phyloP scores from a whole-genome alignment of 1,140 invertebrate species.

The Leguminivora glycinivorella region DNA sequence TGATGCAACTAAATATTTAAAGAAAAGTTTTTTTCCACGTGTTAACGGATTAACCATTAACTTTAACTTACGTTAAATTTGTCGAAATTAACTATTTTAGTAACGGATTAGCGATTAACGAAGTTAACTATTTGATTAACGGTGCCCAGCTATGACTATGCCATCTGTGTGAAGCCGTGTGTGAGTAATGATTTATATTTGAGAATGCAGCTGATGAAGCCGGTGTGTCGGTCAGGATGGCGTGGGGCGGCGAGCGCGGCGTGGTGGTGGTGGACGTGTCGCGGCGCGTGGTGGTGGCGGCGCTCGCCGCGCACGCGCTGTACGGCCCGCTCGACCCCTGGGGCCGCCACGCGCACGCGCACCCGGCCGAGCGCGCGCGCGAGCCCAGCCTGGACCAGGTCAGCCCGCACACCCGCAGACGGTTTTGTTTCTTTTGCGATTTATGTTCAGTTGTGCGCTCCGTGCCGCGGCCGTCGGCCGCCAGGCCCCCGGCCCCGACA shows the following conservation, averaged over 20 bases:
- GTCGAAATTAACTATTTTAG: no score
- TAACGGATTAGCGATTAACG: no score
- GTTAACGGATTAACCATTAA: no score
- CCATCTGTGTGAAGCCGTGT: no score
- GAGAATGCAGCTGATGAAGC: no score
- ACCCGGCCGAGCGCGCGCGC: slow-evolving; percentile 80
- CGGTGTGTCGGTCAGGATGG: no score
- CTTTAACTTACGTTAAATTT: no score
- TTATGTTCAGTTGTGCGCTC: slow-evolving; percentile 81
- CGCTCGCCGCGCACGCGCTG: slow-evolving; percentile 90
- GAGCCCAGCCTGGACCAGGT: slow-evolving; percentile 96
- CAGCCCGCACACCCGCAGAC: slow-evolving; percentile 42
- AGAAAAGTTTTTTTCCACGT: no score
- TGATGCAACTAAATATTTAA: no score
- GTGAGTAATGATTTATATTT: no score
- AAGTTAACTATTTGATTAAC: no score
- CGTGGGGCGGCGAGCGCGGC: slow-evolving; percentile 97
- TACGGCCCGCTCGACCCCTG: slow-evolving; percentile 94
- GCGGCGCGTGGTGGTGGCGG: slow-evolving; percentile 93
- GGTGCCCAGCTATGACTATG: no score
- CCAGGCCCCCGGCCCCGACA: slow-evolving; percentile 33
- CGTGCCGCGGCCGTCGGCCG: slow-evolving; percentile 93
- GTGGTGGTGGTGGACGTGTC: slow-evolving; percentile 96
- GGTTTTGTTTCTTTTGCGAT: slow-evolving; percentile 22
- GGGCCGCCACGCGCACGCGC: slow-evolving; percentile 83